Base-by-base conservation (phyloP, 1,140 invertebrate genomes). In the Adoxophyes honmai region DNA sequence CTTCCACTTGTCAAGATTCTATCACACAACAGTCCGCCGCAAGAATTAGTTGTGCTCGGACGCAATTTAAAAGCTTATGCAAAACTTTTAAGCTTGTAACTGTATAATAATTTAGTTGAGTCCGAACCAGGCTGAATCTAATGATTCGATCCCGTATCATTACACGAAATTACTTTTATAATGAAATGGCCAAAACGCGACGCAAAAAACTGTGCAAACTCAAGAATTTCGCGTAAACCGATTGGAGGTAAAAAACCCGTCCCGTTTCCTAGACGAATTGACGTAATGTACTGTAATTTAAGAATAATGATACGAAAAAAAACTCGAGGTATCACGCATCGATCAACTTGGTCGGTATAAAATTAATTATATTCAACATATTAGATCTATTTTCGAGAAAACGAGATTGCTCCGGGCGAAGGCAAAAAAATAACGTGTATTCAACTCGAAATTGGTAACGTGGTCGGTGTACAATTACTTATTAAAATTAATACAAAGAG, bases 361-460 rank as follows among this genome's bases (percentile, higher is more conserved):
- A 82, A 82, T 85, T 84, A 86, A 86, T 86, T 84, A 84, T 79
- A 79, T 82, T 77, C 75, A 82, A 79, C 72, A 73, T 82, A 86
- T 86, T 76, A 85, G 78, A 79, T 83, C 80, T 84, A 78, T 85
- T 85, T 85, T 85, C 73, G 76, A 81, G 81, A 83, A 86, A 85
- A 86, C 78, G 68, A 84, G 83, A 81, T 81, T 75, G 83, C 72
- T 77, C 57, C 15, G 55, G 66, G 68, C 63, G 67, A 70, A 70
- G 52, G 57, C 61, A 58, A 70, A 78, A 76, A 78, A 82, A 80
- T 70, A 78, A 81, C 73, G 51, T 70, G 75, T 83, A 78, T 80
- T 78, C 74, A 70, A 78, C 75, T 68, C 56, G 82, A 84, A 86
- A 86, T 82, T 75, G 65, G 70, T 83, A 78, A 76, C 67, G 60